These are phyloP conservation scores for Amyelois transitella DNA, from an alignment of 1,140 invertebrate species.

Conservation along the genomic window DNA sequence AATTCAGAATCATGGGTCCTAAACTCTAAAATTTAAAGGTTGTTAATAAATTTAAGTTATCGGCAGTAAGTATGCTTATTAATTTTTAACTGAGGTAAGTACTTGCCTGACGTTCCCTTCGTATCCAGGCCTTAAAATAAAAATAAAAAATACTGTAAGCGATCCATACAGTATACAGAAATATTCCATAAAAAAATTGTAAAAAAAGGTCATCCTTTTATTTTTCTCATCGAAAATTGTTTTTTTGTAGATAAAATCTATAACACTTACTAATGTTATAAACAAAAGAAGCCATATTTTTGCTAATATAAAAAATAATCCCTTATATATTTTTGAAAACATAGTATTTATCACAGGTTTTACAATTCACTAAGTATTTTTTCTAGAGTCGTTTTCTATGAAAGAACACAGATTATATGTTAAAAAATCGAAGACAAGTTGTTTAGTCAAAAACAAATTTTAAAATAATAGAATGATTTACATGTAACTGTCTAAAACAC, in stretches of 20 bases:
- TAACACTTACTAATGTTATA: background rate
- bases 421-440: background rate
- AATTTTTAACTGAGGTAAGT: too few species aligned
- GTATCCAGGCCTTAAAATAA: background rate
- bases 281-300: background rate
- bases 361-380: background rate
- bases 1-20: too few species aligned
- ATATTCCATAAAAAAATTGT: background rate
- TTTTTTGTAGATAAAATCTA: background rate
- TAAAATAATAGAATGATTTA: background rate
- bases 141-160: background rate
- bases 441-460: background rate
- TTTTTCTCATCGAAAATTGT: background rate
- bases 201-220: background rate
- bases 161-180: background rate
- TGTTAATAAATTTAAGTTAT: too few species aligned
- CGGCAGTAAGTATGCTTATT: too few species aligned
- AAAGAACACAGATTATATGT: background rate
- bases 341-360: background rate
- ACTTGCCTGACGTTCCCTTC: background rate
- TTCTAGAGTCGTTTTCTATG: background rate
- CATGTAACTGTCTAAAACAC: background rate
- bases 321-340: background rate
- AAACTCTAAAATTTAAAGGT: too few species aligned
- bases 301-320: background rate